Base-by-base conservation (phyloP, 1,140 invertebrate genomes). In the Caenorhabditis briggsae region DNA sequence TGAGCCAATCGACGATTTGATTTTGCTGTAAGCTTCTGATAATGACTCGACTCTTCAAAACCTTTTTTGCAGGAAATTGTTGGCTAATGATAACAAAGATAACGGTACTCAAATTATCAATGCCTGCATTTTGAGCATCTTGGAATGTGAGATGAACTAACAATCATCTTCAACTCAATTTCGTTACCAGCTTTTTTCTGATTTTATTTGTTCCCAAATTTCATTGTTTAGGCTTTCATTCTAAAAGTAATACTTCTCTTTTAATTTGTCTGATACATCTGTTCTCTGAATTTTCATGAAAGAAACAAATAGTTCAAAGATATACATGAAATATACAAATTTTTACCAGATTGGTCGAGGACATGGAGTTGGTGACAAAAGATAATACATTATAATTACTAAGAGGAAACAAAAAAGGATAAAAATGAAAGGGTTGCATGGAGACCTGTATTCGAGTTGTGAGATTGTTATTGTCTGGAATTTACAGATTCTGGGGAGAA, bases 281-380 rank as follows among this genome's bases (percentile, higher is more conserved):
- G 33, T 33, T 33, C 33, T 3, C 33, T 33, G 33, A 33, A 33
- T 33, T 33, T 33, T 33, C 33, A 33, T 33, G 33, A 33, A 33
- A 33, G 33, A 33, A 33, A 33, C 33, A 33, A 33, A 33, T 33
- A 33, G 33, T 33, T 33, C 33, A 33, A 33, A 33, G 33, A 33
- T 33, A 33, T 33, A 33, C 33, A 33, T 33, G 33, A 33, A 33
- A 33, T 33, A 33, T 33, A 33, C 12, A 78, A 2, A 16, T 12
- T 43, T 18, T 78, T n/a, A 78, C 70, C 70, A 78, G 6, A 41
- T 12, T 20, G 70, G 46, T 2, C 43, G 70, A 20, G 70, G 70
- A 78, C 70, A 78, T 20, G 25, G 70, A 6, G 64, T 5, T 25
- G 64, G 64, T 0, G 18, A 18, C 0, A 16, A n/a, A 5, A 78